Base-by-base conservation (phyloP, 2,888 invertebrate genomes). In the Saturnia japonica region DNA sequence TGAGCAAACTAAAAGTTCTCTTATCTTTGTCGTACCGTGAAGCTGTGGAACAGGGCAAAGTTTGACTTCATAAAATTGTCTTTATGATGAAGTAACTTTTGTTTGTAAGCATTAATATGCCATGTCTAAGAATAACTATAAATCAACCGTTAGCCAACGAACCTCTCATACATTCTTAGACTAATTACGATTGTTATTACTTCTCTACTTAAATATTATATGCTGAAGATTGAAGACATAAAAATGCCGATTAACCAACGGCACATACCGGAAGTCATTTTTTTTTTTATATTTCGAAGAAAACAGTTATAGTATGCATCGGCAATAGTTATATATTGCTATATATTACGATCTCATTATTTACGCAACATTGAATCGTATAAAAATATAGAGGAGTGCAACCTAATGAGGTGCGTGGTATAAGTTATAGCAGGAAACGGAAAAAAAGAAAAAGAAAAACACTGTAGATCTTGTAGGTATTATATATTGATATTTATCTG, bases 271-370 rank as follows among this genome's bases (percentile, higher is more conserved):
- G 91, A 91, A 88, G 86, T 75, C 72, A 74, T 72, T 78, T 75
- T 81, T 85, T 81, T 80, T 77, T 79, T 80, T 74, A 76, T 70
- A 70, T 70, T 64, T 60, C 7, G 22, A 64, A 64, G 9, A 40
- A n/a, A 43, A 28, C 60, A 62, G 45, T 67, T 28, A 54, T 22
- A 71, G 45, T 67, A n/a, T 68, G 68, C 40, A 68, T 75, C 73
- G 78, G 75, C 74, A 73, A 69, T 42, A 77, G 78, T 85, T 28
- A 87, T 85, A 86, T 87, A 86, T 85, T 77, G 80, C 81, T 81
- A 79, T 81, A 28, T 81, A 82, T 81, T 60, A 82, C 80, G 82
- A 86, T 85, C 81, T 82, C 80, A 86, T 89, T 89, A 84, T 88
- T 84, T 81, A 88, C 86, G 86, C 83, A 81, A 86, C 85, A 88